These are phyloP conservation scores for Caenorhabditis sp. DNA, from an alignment of 2,888 invertebrate genomes.

Conservation along the genomic window DNA sequence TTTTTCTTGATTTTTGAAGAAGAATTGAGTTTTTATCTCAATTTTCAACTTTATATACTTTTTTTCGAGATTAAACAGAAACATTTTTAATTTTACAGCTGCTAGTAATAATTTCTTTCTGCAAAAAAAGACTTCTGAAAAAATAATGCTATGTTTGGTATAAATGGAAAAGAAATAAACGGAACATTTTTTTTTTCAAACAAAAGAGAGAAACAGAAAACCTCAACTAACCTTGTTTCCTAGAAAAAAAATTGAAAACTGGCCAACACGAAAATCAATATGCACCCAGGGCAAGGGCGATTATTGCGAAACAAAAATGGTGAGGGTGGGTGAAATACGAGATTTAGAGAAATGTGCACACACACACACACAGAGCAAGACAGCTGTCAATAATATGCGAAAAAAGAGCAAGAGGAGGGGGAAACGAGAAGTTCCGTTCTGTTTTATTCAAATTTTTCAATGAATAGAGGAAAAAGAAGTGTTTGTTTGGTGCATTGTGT, in stretches of 20 bases:
- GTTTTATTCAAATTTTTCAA: conserved; percentile 5
- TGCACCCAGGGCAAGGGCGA: neutral
- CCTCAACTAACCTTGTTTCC: too few species aligned
- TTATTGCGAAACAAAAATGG: neutral
- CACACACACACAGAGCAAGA: conserved; percentile 1
- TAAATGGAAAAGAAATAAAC: too few species aligned
- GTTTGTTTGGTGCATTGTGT: neutral
- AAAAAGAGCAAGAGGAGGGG: neutral
- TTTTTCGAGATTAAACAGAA: too few species aligned
- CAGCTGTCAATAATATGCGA: conserved; percentile 2
- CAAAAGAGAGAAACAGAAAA: too few species aligned
- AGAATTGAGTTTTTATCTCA: too few species aligned
- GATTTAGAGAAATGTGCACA: conserved; percentile 2
- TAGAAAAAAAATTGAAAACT: neutral
- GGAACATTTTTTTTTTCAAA: too few species aligned
- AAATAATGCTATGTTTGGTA: too few species aligned
- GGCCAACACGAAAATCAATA: neutral
- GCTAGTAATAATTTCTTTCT: too few species aligned
- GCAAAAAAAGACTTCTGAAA: too few species aligned
- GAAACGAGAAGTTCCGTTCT: neutral
- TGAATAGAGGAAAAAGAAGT: neutral
- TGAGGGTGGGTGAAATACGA: neutral
- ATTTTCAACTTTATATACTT: too few species aligned
- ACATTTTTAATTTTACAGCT: too few species aligned
- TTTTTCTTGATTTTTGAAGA: too few species aligned